Conservation (phyloP, 1,140 invertebrate genomes). For the Zaprionus camerounensis region DNA sequence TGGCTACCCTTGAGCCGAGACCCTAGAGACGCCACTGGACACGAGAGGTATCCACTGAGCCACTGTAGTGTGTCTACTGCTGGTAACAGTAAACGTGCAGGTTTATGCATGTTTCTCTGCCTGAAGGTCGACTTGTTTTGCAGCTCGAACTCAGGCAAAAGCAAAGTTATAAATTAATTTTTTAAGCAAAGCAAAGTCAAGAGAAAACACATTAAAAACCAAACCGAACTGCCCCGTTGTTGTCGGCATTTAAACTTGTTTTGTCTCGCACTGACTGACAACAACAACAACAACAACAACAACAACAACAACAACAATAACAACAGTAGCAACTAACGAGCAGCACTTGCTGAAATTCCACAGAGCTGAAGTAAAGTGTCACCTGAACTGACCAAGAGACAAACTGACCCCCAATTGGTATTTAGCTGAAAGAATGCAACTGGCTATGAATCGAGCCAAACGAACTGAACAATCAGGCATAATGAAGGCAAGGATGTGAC, state of each 20-base stretch:
- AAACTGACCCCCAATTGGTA: conserved; percentile 67
- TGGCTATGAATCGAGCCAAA: conserved; percentile 27
- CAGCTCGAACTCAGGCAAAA: conserved; percentile 39
- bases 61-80: not conserved
- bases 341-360: conserved; percentile 60
- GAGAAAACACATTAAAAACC: conserved; percentile 34
- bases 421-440: conserved; percentile 59
- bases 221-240: conserved; percentile 14
- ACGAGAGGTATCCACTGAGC: not conserved
- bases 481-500: not conserved
- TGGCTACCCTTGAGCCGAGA: not conserved
- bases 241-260: conserved; percentile 62
- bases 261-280: conserved; percentile 5
- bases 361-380: conserved; percentile 39
- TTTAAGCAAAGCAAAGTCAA: conserved; percentile 60
- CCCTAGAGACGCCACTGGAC: conserved; percentile 5
- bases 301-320: conserved; percentile 25
- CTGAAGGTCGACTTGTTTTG: conserved; percentile 73
- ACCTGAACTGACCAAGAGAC: conserved; percentile 31
- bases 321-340: conserved; percentile 14
- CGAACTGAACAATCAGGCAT: conserved; percentile 19
- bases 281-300: conserved; percentile 13
- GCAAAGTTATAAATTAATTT: conserved; percentile 71
- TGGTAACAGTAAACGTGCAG: conserved; percentile 47
- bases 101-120: conserved; percentile 17